A percentile compares a stretch with the other conserved stretches of the same genome.
Conservation (phyloP, 2,113 vertebrate genomes). For the Toxostoma redivivum region DNA sequence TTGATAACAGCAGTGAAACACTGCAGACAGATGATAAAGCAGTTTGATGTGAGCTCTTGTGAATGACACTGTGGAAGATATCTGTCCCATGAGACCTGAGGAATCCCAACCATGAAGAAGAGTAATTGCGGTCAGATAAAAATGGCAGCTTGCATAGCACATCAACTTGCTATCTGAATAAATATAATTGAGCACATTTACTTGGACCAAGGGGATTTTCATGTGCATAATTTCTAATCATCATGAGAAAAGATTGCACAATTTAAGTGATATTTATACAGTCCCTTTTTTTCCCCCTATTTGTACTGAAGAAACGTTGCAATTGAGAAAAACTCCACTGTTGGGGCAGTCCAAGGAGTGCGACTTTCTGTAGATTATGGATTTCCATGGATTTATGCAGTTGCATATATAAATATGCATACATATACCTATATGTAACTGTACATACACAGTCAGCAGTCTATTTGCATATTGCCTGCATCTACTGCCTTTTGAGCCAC, state of each 20-base stretch:
- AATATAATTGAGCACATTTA: conserved; percentile 23
- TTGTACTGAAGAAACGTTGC: background rate
- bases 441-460: background rate
- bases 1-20: conserved; percentile 31
- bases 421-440: background rate
- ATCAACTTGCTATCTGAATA: background rate
- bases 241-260: background rate
- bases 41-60: conserved; percentile 22
- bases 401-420: background rate
- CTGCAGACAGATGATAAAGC: conserved; percentile 45
- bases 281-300: background rate
- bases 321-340: background rate
- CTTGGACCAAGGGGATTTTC: background rate
- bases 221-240: background rate
- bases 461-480: background rate
- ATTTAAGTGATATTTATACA: background rate
- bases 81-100: background rate
- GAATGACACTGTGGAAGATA: conserved; percentile 17
- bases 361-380: background rate
- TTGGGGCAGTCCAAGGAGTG: background rate
- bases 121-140: conserved; percentile 11
- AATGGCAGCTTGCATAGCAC: conserved; percentile 6
- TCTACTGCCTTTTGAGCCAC: background rate
- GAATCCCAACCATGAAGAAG: conserved; percentile 31
- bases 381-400: background rate